Conservation (phyloP, 2,797 vertebrate species). For the Myotis findleyi region DNA sequence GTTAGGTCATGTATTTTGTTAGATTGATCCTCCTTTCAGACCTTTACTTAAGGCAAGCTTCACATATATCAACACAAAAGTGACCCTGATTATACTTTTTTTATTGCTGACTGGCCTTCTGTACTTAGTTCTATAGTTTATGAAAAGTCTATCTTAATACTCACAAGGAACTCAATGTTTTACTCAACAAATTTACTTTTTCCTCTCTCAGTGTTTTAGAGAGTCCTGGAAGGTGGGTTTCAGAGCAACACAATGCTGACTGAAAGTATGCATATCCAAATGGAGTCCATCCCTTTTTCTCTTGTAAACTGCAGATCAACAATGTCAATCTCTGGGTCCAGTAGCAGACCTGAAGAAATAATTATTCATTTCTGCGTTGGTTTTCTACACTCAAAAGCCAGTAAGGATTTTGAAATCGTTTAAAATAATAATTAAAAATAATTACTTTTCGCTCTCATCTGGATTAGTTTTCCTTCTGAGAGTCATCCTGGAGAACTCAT, state of each 20-base stretch:
- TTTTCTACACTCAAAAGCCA: background rate
- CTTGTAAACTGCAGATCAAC: background rate
- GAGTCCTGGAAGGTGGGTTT: background rate
- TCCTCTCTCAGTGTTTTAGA: background rate
- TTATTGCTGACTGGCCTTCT: slow-evolving; percentile 77
- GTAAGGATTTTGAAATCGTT: slow-evolving; percentile 44
- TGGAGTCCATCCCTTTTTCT: background rate
- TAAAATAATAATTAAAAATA: slow-evolving; percentile 35
- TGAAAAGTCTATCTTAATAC: background rate
- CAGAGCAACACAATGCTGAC: background rate
- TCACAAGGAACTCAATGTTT: background rate
- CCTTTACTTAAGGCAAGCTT: slow-evolving; percentile 78
- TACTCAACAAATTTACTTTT: background rate
- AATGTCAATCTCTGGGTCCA: background rate
- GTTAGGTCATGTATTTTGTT: background rate
- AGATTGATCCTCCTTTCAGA: slow-evolving; percentile 70
- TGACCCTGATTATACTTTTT: slow-evolving; percentile 79
- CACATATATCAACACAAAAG: slow-evolving; percentile 73
- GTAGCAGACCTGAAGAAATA: background rate
- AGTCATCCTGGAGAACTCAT: background rate
- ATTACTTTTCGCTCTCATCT: background rate
- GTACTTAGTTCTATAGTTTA: slow-evolving; percentile 57
- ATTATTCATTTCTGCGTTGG: background rate
- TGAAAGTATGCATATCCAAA: background rate
- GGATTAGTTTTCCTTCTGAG: slow-evolving; percentile 29